phyloP scores from a whole-genome alignment of 2,888 invertebrate genomes.

The Malthinus seriepunctatus region DNA sequence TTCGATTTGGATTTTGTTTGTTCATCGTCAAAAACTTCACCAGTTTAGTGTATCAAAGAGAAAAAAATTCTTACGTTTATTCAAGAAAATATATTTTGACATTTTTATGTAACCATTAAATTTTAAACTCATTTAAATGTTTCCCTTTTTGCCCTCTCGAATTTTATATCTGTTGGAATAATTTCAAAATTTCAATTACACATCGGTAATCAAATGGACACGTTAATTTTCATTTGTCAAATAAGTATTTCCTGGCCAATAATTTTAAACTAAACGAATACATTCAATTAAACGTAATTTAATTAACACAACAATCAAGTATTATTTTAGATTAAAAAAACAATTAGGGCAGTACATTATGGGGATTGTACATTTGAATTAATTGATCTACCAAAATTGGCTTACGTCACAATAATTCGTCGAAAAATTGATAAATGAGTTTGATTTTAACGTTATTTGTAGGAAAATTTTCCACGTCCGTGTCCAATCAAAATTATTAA shows the following conservation, averaged over 20 bases:
- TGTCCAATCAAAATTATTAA: too few species aligned
- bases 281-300: constrained; percentile 3
- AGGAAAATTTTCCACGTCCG: too few species aligned
- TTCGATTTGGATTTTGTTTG: constrained; percentile 6
- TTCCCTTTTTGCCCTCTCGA: too few species aligned
- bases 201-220: too few species aligned
- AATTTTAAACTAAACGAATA: not conserved
- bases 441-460: too few species aligned
- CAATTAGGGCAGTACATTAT: not conserved
- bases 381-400: too few species aligned
- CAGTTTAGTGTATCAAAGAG: not conserved
- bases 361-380: too few species aligned
- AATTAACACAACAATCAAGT: constrained; percentile 4
- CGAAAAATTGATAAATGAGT: too few species aligned
- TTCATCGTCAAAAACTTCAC: constrained; percentile 6
- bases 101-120: constrained; percentile 1
- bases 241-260: not conserved
- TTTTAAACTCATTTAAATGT: not conserved
- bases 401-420: too few species aligned
- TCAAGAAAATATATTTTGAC: constrained; percentile 5
- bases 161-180: too few species aligned
- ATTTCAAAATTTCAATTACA: too few species aligned
- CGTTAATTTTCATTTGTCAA: constrained; percentile 1
- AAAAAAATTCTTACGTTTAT: constrained; percentile 3
- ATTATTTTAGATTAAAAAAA: constrained; percentile 5